Conservation (phyloP, 2,113 vertebrate species). For the Theristicus caerulescens region DNA sequence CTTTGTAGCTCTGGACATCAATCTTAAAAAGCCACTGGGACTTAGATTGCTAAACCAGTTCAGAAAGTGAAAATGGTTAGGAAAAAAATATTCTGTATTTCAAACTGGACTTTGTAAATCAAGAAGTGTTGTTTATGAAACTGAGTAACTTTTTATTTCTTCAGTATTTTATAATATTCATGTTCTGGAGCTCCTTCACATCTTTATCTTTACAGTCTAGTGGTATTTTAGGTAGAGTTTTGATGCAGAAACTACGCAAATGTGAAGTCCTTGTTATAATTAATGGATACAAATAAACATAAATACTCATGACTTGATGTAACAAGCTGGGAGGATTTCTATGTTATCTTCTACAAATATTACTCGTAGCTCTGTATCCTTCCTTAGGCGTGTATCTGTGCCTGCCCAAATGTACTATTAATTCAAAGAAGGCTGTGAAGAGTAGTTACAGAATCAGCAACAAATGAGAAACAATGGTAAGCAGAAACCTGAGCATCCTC, state of each 20-base stretch:
- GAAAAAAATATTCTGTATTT: background rate
- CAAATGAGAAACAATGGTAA: background rate
- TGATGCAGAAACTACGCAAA: background rate
- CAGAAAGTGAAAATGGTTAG: background rate
- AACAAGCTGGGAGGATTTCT: background rate
- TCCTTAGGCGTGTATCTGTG: background rate
- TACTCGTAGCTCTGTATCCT: background rate
- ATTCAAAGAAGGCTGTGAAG: background rate
- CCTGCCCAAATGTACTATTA: background rate
- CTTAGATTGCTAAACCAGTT: background rate
- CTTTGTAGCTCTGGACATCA: background rate
- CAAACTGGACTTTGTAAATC: background rate
- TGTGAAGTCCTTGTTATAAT: background rate
- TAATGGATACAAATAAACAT: background rate
- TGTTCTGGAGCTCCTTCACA: background rate
- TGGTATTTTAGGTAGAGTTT: background rate
- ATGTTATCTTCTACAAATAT: background rate
- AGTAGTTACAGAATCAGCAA: background rate
- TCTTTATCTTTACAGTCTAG: background rate
- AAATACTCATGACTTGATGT: background rate
- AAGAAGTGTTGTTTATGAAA: background rate
- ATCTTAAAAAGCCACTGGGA: background rate
- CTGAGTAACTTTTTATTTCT: background rate
- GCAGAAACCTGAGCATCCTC: background rate
- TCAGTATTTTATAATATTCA: background rate